These are phyloP conservation scores for Tokudaia tokunoshimensis DNA, from an alignment of 2,797 vertebrate species.

Conservation along the genomic window DNA sequence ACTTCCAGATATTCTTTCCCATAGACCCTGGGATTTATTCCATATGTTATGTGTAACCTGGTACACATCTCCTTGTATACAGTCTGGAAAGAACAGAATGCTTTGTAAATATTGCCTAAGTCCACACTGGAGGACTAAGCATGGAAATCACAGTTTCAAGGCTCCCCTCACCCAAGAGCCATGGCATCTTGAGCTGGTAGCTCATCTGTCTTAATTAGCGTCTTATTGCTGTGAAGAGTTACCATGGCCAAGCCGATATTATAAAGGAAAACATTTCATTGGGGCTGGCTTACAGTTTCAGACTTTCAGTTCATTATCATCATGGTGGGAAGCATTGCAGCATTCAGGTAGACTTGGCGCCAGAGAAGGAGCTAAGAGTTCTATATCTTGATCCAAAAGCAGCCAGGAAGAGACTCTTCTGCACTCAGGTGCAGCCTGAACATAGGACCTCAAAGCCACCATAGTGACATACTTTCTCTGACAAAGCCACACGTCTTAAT, in stretches of 20 bases:
- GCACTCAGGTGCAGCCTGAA: not conserved
- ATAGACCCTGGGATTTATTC: not conserved
- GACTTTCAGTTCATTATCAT: not conserved
- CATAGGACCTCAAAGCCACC: not conserved
- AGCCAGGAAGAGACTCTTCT: not conserved
- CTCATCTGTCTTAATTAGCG: not conserved
- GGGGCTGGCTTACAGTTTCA: not conserved
- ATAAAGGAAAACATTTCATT: not conserved
- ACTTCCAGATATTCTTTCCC: not conserved
- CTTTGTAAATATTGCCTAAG: not conserved
- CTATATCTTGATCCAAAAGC: not conserved
- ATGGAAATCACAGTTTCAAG: not conserved
- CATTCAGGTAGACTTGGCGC: not conserved
- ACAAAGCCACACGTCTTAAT: not conserved
- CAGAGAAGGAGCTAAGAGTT: not conserved
- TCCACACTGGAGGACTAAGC: not conserved
- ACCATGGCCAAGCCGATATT: not conserved
- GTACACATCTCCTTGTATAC: not conserved
- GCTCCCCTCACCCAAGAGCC: not conserved
- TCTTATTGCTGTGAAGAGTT: not conserved
- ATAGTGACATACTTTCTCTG: not conserved
- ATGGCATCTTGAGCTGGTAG: not conserved
- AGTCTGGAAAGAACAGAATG: not conserved
- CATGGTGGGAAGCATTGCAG: not conserved
- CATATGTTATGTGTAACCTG: too few species aligned